Evolutionary conservation across 2,888 invertebrate species (phyloP), one percentile per base, ranked within the genome.

Genomic region (Aporophyla lueneburgensis): DNA sequence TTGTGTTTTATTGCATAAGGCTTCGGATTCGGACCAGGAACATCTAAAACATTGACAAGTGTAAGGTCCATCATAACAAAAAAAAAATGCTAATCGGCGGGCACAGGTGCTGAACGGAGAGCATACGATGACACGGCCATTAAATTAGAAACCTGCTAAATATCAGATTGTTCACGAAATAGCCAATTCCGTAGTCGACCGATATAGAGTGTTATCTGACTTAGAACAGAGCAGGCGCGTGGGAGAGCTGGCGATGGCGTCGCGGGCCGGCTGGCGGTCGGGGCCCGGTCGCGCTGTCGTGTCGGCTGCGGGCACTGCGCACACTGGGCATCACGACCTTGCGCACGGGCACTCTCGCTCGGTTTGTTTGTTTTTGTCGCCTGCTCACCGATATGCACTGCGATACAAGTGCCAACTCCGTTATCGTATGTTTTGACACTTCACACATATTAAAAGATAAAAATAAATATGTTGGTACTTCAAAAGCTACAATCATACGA

Each of bases 281-380:
- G 27, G 21, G 49, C 49, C 19, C 51, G 61, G 33, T 4, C 40
- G 66, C 7, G 51, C 24, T 66, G 54, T 56, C 51, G 59, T 19
- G 33, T 21, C 10, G 14, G 7, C 53, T 46, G 46, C 67, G 59
- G 80, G 68, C 69, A 65, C 79, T 33, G 33, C 33, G 33, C 33
- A 33, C 33, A 33, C 33, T 33, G 33, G 33, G 33, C 33, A 33
- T 3, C 68, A 67, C 82, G 87, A 86, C 89, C 88, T 90, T 90
- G 89, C 85, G 85, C 84, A 66, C 56, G 88, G 85, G 85, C 84
- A 86, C 63, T 71, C 66, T 74, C 74, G 65, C 76, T 74, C 63
- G 62, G 59, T 72, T 77, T 75, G 69, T 77, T 87, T 86, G 78
- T 86, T 80, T 71, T 83, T 71, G 49, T 76, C 54, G 59, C 66